Evolutionary conservation across 2,113 vertebrate species (phyloP).

Genomic region (Actenoides lindsayi): DNA sequence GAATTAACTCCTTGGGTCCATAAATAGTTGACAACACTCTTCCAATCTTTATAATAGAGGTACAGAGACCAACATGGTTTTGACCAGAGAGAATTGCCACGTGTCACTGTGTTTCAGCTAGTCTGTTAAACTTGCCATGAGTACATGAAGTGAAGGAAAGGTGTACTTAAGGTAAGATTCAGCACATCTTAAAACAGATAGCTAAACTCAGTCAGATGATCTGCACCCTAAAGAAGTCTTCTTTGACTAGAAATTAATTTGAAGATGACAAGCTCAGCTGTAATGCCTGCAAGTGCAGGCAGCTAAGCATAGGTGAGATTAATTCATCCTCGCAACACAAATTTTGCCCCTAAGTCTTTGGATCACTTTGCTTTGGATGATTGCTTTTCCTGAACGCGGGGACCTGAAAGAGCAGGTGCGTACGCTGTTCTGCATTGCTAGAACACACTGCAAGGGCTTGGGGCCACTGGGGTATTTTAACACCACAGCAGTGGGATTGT

Average conservation of each 20-base stretch:
- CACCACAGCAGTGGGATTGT: too few relatives aligned
- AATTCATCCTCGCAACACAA: background rate
- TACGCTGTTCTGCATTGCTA: background rate
- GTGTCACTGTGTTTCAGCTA: background rate
- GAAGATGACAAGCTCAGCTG: background rate
- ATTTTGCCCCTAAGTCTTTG: background rate
- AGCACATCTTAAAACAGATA: background rate
- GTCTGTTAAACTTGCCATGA: background rate
- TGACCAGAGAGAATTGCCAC: background rate
- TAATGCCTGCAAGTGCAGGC: background rate
- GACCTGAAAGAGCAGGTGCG: background rate
- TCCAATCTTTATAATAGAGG: background rate
- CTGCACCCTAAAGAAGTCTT: background rate
- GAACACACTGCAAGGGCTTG: fast-evolving
- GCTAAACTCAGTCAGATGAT: background rate
- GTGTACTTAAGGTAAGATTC: background rate
- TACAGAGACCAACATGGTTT: background rate
- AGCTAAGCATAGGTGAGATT: background rate
- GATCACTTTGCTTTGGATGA: background rate
- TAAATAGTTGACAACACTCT: background rate
- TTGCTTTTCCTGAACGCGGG: background rate
- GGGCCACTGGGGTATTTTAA: too few relatives aligned
- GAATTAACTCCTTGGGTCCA: background rate
- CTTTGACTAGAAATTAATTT: background rate
- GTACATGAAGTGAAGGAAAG: background rate